A percentile compares a stretch with the other conserved stretches of the same genome.
phyloP scores from a whole-genome alignment of 2,888 invertebrate species.

The Lasioglossum leucozonium region DNA sequence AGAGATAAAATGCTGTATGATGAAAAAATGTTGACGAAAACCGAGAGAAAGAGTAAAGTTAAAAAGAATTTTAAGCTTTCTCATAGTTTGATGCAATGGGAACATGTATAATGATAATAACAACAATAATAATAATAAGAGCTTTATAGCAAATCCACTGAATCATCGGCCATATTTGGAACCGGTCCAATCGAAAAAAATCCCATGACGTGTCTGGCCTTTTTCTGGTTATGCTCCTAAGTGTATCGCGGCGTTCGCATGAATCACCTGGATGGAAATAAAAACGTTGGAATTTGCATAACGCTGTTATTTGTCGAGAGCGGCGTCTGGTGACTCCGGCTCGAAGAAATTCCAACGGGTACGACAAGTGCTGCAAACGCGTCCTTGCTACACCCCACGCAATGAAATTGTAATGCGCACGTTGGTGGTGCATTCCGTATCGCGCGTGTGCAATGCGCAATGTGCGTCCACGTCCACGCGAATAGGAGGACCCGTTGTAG shows the following conservation, averaged over 20 bases:
- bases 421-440: constrained; percentile 58
- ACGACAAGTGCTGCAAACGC: constrained; percentile 56
- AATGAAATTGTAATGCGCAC: constrained; percentile 52
- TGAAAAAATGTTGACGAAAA: no score
- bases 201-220: constrained; percentile 41
- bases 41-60: neutral
- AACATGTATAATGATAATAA: neutral
- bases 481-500: constrained; percentile 34
- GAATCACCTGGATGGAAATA: constrained; percentile 51
- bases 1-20: no score
- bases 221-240: constrained; percentile 21
- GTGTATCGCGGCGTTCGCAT: constrained; percentile 36
- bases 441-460: constrained; percentile 12
- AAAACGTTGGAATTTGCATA: constrained; percentile 55
- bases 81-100: neutral
- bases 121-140: neutral
- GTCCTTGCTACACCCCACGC: constrained; percentile 70
- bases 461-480: constrained; percentile 25
- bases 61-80: neutral
- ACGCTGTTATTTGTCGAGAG: constrained; percentile 56
- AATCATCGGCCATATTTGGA: constrained; percentile 41
- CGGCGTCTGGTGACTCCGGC: constrained; percentile 38
- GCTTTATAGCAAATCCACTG: neutral
- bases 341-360: constrained; percentile 54
- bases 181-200: constrained; percentile 25